A percentile compares a stretch with the other conserved stretches of the same genome.
Conservation (phyloP, 2,797 vertebrate genomes). For the Momotus momota region DNA sequence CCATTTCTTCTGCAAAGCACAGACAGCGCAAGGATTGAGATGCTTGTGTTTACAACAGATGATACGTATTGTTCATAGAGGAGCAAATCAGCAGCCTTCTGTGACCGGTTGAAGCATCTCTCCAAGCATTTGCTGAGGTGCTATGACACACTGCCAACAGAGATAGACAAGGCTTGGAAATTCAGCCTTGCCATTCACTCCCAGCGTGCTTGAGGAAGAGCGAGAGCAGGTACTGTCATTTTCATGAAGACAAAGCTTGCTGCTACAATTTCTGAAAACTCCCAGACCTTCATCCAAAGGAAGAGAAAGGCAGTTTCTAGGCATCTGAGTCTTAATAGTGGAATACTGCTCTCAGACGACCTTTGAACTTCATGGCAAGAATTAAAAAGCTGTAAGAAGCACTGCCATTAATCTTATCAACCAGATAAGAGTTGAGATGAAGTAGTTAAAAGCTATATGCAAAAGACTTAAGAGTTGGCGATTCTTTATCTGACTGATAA, state of each 20-base stretch:
- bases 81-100: neutral
- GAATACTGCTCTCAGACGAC: neutral
- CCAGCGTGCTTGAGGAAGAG: neutral
- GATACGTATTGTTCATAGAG: neutral
- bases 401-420: constrained; percentile 66
- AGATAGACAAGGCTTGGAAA: neutral
- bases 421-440: constrained; percentile 31
- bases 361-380: constrained; percentile 31
- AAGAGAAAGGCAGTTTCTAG: neutral
- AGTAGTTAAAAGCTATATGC: constrained; percentile 3
- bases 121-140: neutral
- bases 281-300: neutral
- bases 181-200: neutral
- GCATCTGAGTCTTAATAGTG: neutral
- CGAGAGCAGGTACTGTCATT: neutral
- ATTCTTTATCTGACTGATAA: constrained; percentile 61
- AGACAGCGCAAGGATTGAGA: neutral
- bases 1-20: neutral
- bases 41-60: neutral
- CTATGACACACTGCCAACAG: neutral
- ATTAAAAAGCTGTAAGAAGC: constrained; percentile 33
- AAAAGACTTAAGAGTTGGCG: neutral
- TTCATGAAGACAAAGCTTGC: neutral
- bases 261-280: neutral
- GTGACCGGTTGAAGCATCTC: neutral